phyloP scores from a whole-genome alignment of 30 jellyfish, hydroid and myxozoan genomes.

The Clytia hemisphaerica region DNA sequence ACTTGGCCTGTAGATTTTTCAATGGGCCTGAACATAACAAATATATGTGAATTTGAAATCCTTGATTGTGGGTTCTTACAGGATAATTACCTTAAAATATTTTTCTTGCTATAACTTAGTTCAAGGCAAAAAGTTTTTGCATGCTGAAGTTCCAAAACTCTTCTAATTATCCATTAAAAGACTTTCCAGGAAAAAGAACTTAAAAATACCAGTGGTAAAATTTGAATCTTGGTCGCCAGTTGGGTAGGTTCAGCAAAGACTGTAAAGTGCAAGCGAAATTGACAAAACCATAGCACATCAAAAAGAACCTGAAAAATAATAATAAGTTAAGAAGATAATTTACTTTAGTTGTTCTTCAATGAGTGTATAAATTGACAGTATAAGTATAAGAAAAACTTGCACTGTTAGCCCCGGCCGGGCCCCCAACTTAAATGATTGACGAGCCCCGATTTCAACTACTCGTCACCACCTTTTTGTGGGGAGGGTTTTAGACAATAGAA shows the following conservation, averaged over 20 bases:
- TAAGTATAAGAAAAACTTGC: background rate
- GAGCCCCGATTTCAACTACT: background rate
- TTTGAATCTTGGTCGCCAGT: slow-evolving; percentile 92
- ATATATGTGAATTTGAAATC: too few species aligned
- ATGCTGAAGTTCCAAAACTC: background rate
- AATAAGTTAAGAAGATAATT: background rate
- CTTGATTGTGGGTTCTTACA: too few species aligned
- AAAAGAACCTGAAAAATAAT: slow-evolving; percentile 58
- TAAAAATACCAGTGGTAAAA: slow-evolving; percentile 74
- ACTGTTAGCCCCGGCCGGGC: background rate
- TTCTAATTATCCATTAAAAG: background rate
- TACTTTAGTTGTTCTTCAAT: too few species aligned
- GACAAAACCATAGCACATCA: slow-evolving; percentile 90
- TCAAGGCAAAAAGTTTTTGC: background rate
- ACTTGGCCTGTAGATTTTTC: too few species aligned
- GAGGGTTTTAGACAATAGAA: too few species aligned
- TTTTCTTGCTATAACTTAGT: too few species aligned
- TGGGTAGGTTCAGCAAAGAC: slow-evolving; percentile 77
- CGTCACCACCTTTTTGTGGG: too few species aligned
- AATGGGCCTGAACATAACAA: too few species aligned
- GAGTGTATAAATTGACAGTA: too few species aligned
- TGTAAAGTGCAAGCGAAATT: slow-evolving; percentile 93
- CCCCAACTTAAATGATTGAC: background rate
- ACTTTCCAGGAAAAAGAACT: background rate
- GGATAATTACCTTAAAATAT: too few species aligned